These are phyloP conservation scores for Brachystomella parvula DNA, from an alignment of 1,140 invertebrate species.

Conservation along the genomic window DNA sequence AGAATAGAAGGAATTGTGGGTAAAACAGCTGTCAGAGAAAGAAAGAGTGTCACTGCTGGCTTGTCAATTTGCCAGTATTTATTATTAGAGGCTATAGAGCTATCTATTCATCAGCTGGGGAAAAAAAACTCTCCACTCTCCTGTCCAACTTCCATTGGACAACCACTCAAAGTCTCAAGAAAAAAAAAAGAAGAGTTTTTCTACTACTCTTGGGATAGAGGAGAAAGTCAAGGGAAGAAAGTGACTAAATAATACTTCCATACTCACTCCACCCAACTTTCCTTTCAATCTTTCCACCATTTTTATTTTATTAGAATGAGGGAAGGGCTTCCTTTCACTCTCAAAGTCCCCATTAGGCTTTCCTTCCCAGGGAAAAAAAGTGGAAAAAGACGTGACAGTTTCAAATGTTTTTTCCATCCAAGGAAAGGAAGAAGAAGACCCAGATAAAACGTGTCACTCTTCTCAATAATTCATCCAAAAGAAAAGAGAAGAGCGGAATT, in stretches of 20 bases:
- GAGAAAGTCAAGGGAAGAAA: not conserved
- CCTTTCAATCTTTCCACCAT: conserved; percentile 18
- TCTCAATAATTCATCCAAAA: conserved; percentile 30
- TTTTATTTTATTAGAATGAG: conserved; percentile 10
- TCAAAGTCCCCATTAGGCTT: not conserved
- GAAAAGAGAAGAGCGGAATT: conserved; percentile 12
- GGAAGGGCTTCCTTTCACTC: not conserved
- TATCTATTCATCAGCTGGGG: not conserved
- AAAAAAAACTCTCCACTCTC: not conserved
- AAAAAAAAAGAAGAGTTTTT: not conserved
- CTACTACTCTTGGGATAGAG: not conserved
- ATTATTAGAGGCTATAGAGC: not conserved
- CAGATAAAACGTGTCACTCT: conserved; percentile 26
- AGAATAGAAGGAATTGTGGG: conserved; percentile 44
- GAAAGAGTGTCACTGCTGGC: not conserved
- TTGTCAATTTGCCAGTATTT: not conserved
- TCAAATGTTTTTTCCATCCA: conserved; percentile 6
- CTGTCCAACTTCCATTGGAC: not conserved
- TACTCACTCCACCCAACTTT: not conserved
- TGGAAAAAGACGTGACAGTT: conserved; percentile 6
- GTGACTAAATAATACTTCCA: not conserved
- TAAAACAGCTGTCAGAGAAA: not conserved
- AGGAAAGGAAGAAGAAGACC: conserved; percentile 9
- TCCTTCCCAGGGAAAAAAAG: not conserved
- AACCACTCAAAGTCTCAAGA: not conserved